Evolutionary conservation across 2,797 vertebrate species (phyloP).

Genomic region (Gallinago nigripennis): DNA sequence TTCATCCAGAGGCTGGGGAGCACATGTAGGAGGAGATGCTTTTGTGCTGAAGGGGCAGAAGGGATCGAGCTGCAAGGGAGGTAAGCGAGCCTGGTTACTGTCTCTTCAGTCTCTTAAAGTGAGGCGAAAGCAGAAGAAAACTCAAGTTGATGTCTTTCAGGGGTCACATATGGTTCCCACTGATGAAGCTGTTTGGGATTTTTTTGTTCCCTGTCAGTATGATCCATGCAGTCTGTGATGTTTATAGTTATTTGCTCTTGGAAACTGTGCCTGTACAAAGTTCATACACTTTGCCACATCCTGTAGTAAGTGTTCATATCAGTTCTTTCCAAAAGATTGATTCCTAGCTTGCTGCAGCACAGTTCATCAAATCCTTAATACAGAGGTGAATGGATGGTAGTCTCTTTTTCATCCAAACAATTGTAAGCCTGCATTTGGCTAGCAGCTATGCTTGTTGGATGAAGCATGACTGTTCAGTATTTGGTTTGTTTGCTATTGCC

Average conservation of each 20-base stretch:
- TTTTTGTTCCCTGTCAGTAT: background rate
- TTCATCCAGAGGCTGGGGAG: background rate
- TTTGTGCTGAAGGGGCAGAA: background rate
- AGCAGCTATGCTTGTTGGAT: conserved; percentile 40
- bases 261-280: background rate
- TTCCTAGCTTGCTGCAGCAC: conserved; percentile 41
- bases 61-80: background rate
- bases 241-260: conserved; percentile 1
- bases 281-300: background rate
- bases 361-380: conserved; percentile 65
- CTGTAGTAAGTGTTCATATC: conserved; percentile 13
- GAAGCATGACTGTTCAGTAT: conserved; percentile 65
- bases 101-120: background rate
- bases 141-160: background rate
- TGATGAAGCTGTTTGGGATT: background rate
- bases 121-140: background rate
- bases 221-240: background rate
- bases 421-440: conserved; percentile 70
- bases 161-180: background rate
- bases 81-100: background rate
- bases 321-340: conserved; percentile 61
- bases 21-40: background rate
- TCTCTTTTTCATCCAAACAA: conserved; percentile 69
- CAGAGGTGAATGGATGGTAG: conserved; percentile 57
- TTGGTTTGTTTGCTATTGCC: conserved; percentile 67